Base-by-base conservation (phyloP, 2,888 invertebrate genomes). In the Caenorhabditis sp. region DNA sequence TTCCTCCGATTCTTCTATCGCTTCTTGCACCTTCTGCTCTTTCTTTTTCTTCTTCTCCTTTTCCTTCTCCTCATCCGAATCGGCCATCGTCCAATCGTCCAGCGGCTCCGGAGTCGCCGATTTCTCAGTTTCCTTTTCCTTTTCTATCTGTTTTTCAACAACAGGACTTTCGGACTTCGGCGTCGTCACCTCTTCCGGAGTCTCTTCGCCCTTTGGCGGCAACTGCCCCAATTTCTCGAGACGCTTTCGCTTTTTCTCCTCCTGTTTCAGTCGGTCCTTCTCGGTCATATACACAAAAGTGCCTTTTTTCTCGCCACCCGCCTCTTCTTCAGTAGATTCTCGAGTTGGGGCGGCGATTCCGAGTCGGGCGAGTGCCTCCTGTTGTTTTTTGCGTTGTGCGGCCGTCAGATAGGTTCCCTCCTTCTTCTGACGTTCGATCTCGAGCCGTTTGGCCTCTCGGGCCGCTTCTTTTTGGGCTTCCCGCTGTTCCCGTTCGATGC, bases 371-470 rank as follows among this genome's bases (percentile, higher is more conserved):
- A 76, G 97, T 90, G 92, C 95, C 92, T 68, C 94, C 94, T 89
- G 83, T 78, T 94, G 93, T 85, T 95, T 95, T 81, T 94, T 94
- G 89, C 95, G 96, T 89, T 99, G 96, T 90, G 96, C 96, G 0
- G 94, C 93, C 2, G 96, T 96, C 71, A 97, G 90, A 32, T 95
- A 91, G 90, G 95, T 97, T 2, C 98, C 98, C 91, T 97, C 97
- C n/a, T 94, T 95, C 90, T 97, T 97, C 84, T 95, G 91, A 88
- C 94, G 93, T 89, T 96, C 96, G 79, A 95, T 95, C 55, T 94
- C 92, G 89, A 95, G 95, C 89, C 95, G 95, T 90, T 96, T 95
- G 88, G 95, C 95, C 87, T 94, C 93, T 89, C 95, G 97, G 89
- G 94, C 95, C 88, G 92, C 93, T 82, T 94, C 95, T 89, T 94